A percentile compares a stretch with the other conserved stretches of the same genome.
phyloP scores from a whole-genome alignment of 1,140 invertebrate species.

The Halictus rubicundus region DNA sequence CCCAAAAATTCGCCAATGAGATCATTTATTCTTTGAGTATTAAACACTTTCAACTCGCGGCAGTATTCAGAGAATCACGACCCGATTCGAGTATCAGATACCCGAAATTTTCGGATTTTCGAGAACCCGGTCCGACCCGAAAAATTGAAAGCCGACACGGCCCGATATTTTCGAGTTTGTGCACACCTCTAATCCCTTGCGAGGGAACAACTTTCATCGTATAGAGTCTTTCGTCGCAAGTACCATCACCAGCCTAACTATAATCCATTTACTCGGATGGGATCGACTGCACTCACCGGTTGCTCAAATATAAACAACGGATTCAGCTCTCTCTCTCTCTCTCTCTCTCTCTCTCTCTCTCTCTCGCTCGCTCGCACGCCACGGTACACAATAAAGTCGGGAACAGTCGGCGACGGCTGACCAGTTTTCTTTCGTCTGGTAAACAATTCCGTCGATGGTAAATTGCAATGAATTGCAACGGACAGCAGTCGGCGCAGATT shows the following conservation, averaged over 20 bases:
- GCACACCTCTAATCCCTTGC: not conserved
- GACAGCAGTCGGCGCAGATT: not conserved
- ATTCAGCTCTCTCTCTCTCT: not conserved
- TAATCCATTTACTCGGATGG: slow-evolving; percentile 10
- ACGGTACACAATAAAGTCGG: not conserved
- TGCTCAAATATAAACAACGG: slow-evolving; percentile 1
- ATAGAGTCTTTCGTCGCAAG: not conserved
- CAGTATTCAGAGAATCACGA: no score
- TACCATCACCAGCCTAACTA: not conserved
- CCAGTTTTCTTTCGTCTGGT: not conserved
- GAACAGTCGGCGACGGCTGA: not conserved
- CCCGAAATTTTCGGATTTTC: no score
- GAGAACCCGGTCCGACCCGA: no score
- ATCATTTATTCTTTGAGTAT: no score
- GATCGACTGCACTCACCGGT: not conserved
- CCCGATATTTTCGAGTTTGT: no score
- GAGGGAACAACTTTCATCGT: not conserved
- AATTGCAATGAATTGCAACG: slow-evolving; percentile 14
- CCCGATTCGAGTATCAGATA: no score
- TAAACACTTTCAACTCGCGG: no score
- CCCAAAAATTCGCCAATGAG: no score
- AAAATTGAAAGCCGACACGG: no score
- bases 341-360: no score
- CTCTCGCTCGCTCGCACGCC: no score
- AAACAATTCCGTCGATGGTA: not conserved